phyloP scores from a whole-genome alignment of 1,140 invertebrate species.

The Lasioglossum baleicum region DNA sequence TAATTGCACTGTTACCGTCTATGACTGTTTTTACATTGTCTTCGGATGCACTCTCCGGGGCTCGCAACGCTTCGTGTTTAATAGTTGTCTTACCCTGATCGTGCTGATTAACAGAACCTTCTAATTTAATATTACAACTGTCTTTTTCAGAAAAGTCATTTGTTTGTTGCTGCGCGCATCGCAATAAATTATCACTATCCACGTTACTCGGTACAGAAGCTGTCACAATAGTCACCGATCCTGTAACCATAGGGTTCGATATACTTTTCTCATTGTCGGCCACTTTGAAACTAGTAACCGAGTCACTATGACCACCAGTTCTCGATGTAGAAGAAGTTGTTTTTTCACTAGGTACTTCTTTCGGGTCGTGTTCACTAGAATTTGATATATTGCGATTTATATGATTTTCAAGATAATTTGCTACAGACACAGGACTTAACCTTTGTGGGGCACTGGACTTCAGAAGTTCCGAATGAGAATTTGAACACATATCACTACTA shows the following conservation, averaged over 20 bases:
- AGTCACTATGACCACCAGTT: slow-evolving; percentile 59
- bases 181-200: slow-evolving; percentile 70
- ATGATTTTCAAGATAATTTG: slow-evolving; percentile 70
- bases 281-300: slow-evolving; percentile 51
- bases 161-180: slow-evolving; percentile 64
- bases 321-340: slow-evolving; percentile 53
- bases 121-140: slow-evolving; percentile 63
- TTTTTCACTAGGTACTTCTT: slow-evolving; percentile 58
- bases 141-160: slow-evolving; percentile 62
- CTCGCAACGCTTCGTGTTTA: slow-evolving; percentile 53
- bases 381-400: slow-evolving; percentile 65
- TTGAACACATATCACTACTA: slow-evolving; percentile 80
- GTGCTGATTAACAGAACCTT: slow-evolving; percentile 61
- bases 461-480: slow-evolving; percentile 72
- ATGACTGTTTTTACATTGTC: slow-evolving; percentile 50
- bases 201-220: slow-evolving; percentile 51
- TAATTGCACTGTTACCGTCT: slow-evolving; percentile 63
- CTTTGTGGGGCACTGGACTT: slow-evolving; percentile 69
- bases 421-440: slow-evolving; percentile 66
- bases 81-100: slow-evolving; percentile 62
- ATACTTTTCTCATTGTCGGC: slow-evolving; percentile 53
- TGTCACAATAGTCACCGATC: slow-evolving; percentile 60
- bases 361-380: slow-evolving; percentile 56
- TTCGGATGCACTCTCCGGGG: slow-evolving; percentile 52
- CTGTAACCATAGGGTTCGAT: slow-evolving; percentile 63